These are phyloP conservation scores for Petrocephalus sullivani DNA, from an alignment of 2,797 vertebrate species.

Conservation along the genomic window DNA sequence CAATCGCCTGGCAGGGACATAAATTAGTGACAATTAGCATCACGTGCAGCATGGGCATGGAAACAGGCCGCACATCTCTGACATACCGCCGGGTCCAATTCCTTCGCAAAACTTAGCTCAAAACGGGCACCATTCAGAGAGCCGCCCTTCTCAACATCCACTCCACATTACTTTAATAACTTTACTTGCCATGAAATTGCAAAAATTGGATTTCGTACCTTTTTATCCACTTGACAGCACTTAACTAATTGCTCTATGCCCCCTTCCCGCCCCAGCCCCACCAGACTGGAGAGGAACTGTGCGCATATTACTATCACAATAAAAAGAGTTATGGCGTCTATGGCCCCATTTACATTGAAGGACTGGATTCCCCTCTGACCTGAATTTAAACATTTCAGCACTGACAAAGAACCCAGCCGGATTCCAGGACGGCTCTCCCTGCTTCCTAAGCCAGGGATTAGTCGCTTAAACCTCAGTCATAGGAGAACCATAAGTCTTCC, in stretches of 20 bases:
- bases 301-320: constrained; percentile 28
- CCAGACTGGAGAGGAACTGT: constrained; percentile 29
- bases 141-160: constrained; percentile 42
- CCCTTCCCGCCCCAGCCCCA: constrained; percentile 6
- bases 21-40: constrained; percentile 35
- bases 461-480: neutral
- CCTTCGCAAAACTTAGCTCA: constrained; percentile 43
- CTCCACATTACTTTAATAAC: constrained; percentile 55
- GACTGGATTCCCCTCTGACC: constrained; percentile 25
- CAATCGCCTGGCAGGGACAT: constrained; percentile 28
- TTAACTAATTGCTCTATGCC: constrained; percentile 61
- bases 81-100: constrained; percentile 42
- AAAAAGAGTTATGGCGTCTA: constrained; percentile 26
- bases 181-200: constrained; percentile 61
- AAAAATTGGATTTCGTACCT: constrained; percentile 59
- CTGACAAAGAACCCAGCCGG: constrained; percentile 15
- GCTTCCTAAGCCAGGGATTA: constrained; percentile 16
- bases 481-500: neutral
- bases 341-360: constrained; percentile 28
- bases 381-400: constrained; percentile 27
- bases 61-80: constrained; percentile 40
- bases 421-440: constrained; percentile 5
- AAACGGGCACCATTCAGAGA: constrained; percentile 55
- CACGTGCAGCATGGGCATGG: constrained; percentile 29
- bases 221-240: constrained; percentile 71